These are phyloP conservation scores for Sapajus apella DNA, from an alignment of 2,113 vertebrate species.

Conservation along the genomic window DNA sequence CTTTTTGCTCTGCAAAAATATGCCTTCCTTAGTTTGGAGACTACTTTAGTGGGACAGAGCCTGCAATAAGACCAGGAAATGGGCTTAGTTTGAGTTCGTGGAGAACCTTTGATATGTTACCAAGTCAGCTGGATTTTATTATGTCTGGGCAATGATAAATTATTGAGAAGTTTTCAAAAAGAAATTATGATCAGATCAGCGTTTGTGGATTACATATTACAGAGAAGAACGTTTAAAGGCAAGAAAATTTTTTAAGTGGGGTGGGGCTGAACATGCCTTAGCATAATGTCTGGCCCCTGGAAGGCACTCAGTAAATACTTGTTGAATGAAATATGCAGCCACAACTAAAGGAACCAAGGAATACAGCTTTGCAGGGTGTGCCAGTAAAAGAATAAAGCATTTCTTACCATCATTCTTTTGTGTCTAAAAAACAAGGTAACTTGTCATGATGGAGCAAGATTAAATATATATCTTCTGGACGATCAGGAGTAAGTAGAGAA, in stretches of 20 bases:
- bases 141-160: neutral
- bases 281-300: neutral
- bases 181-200: neutral
- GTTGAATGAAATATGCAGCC: neutral
- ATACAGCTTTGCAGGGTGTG: neutral
- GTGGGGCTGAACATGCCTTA: neutral
- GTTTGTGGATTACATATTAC: neutral
- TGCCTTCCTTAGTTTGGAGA: neutral
- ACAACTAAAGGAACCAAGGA: neutral
- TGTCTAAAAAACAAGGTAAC: neutral
- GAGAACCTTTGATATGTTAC: neutral
- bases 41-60: neutral
- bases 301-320: neutral
- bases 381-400: neutral
- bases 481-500: constrained; percentile 14
- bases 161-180: constrained; percentile 21
- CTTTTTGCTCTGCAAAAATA: neutral
- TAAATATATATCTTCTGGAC: neutral
- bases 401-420: neutral
- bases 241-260: neutral
- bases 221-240: neutral
- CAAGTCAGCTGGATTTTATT: neutral
- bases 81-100: neutral
- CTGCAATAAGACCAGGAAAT: neutral
- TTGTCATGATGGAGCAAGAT: neutral